Conservation (phyloP, 2,113 vertebrate species). For the Morone chrysops region DNA sequence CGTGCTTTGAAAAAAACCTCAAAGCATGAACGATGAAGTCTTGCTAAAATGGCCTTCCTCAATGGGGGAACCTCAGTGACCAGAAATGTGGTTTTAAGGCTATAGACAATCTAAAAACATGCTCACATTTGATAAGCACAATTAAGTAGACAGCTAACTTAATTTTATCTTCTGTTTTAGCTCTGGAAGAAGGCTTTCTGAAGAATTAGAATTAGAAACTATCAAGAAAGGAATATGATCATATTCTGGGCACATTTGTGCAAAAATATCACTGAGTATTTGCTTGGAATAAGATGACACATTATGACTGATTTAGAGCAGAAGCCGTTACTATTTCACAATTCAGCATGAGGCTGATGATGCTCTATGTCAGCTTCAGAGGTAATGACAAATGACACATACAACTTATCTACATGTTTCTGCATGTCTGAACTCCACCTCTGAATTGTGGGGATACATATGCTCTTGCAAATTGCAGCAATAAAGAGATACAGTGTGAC, state of each 20-base stretch:
- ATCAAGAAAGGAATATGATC: background rate
- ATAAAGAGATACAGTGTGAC: conserved; percentile 48
- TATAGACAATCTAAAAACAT: conserved; percentile 3
- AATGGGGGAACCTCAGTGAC: background rate
- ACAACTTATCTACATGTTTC: conserved; percentile 26
- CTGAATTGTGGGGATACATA: conserved; percentile 41
- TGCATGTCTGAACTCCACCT: conserved; percentile 43
- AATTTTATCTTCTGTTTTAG: conserved; percentile 1
- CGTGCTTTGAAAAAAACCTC: background rate
- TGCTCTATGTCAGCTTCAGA: background rate
- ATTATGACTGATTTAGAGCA: background rate
- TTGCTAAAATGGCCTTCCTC: background rate
- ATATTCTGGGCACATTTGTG: background rate
- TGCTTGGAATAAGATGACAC: conserved; percentile 14
- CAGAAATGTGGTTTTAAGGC: conserved; percentile 6
- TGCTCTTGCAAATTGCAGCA: conserved; percentile 42
- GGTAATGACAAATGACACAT: conserved; percentile 18
- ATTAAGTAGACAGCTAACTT: background rate
- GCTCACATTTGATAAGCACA: conserved; percentile 36
- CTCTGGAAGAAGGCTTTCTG: background rate
- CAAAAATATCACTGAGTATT: conserved; percentile 22
- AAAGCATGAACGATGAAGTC: conserved; percentile 1
- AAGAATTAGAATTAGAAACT: background rate
- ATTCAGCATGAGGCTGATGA: conserved; percentile 22
- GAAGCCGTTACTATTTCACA: conserved; percentile 34